Evolutionary conservation across 30 jellyfish, hydroid and myxozoan genomes (phyloP).

Genomic region (Chrysaora quinquecirrha): DNA sequence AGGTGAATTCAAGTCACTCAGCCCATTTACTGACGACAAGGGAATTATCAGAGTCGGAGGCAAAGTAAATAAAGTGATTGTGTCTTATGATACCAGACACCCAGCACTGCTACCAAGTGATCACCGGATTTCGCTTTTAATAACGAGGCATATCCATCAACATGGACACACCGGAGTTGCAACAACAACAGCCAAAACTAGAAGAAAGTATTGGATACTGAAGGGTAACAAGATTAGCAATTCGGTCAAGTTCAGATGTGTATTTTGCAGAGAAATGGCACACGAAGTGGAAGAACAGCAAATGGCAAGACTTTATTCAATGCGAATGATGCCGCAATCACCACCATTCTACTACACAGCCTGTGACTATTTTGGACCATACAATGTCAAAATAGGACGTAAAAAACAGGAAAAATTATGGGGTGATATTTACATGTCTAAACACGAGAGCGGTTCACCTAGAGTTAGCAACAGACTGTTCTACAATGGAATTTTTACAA

Average conservation of each 20-base stretch:
- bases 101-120: slow-evolving; percentile 58
- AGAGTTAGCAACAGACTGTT: slow-evolving; percentile 62
- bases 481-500: slow-evolving; percentile 56
- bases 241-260: slow-evolving; percentile 53
- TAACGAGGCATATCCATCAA: slow-evolving; percentile 44
- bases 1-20: slow-evolving; percentile 55
- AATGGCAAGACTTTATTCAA: slow-evolving; percentile 54
- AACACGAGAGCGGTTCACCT: slow-evolving; percentile 72
- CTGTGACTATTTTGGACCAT: slow-evolving; percentile 70
- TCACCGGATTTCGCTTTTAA: slow-evolving; percentile 39
- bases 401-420: slow-evolving; percentile 59
- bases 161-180: slow-evolving; percentile 59
- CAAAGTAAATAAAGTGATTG: slow-evolving; percentile 23
- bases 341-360: slow-evolving; percentile 75
- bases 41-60: slow-evolving; percentile 77
- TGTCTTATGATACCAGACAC: slow-evolving; percentile 60
- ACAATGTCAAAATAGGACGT: slow-evolving; percentile 52
- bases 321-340: slow-evolving; percentile 55
- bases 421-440: slow-evolving; percentile 69
- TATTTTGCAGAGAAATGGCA: slow-evolving; percentile 50
- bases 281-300: slow-evolving; percentile 62
- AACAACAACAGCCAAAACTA: slow-evolving; percentile 44
- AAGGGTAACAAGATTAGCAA: slow-evolving; percentile 52
- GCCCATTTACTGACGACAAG: slow-evolving; percentile 57
- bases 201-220: slow-evolving; percentile 58